Percentiles rank a stretch among this genome's conserved stretches.
Conservation (phyloP, 2,888 invertebrate species). For the Caenorhabditis sp. region DNA sequence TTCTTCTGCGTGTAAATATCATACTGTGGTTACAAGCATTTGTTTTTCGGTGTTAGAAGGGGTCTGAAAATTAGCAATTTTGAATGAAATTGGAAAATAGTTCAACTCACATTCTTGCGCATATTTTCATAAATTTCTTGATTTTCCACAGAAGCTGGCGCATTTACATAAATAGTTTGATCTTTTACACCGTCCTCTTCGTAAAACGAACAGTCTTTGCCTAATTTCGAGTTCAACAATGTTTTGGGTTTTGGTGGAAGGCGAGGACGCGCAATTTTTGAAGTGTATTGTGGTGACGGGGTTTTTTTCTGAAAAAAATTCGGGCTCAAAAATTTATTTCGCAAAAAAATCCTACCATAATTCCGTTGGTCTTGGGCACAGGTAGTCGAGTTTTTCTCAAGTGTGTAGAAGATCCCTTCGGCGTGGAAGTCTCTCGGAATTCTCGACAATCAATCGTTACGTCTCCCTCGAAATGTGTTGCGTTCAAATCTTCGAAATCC, state of each 20-base stretch:
- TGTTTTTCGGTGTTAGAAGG: slow-evolving; percentile 33
- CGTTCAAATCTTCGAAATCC: slow-evolving; percentile 27
- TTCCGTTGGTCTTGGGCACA: slow-evolving; percentile 29
- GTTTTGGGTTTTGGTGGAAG: slow-evolving; percentile 30
- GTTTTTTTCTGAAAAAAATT: background rate
- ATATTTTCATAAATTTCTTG: slow-evolving; percentile 10
- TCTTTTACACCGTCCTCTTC: slow-evolving; percentile 21
- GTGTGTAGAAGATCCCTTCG: slow-evolving; percentile 22
- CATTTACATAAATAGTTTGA: slow-evolving; percentile 38
- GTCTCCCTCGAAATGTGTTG: slow-evolving; percentile 34
- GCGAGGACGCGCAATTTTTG: slow-evolving; percentile 15
- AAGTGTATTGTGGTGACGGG: background rate
- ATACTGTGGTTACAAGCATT: slow-evolving; percentile 43
- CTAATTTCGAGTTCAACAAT: slow-evolving; percentile 1
- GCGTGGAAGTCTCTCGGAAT: slow-evolving; percentile 22
- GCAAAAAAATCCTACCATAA: slow-evolving; percentile 11
- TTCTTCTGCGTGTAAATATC: background rate
- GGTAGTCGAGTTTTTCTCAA: slow-evolving; percentile 25
- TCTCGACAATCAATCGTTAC: slow-evolving; percentile 31
- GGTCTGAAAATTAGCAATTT: slow-evolving; percentile 13
- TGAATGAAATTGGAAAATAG: background rate
- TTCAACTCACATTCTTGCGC: background rate
- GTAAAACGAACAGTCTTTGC: background rate
- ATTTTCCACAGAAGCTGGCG: slow-evolving; percentile 20
- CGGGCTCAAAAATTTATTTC: background rate